Evolutionary conservation across 2,797 vertebrate species (phyloP).

Genomic region (Pangasius krempfi): DNA sequence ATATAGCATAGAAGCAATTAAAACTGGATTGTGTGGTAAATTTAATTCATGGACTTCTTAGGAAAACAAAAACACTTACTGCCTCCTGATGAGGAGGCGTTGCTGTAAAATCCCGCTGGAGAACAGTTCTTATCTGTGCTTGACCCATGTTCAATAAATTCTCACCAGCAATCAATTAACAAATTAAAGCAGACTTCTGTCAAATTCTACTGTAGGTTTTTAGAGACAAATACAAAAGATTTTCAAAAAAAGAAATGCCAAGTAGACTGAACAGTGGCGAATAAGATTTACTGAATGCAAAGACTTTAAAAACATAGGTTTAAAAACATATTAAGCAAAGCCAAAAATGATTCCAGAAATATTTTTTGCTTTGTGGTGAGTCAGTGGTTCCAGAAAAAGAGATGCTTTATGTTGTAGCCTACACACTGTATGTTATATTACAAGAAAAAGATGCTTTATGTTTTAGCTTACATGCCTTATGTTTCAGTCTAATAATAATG

Average conservation of each 20-base stretch:
- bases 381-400: not conserved
- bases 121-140: not conserved
- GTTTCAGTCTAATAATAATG: not conserved
- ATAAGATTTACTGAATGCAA: not conserved
- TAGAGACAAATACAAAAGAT: not conserved
- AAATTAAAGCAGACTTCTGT: not conserved
- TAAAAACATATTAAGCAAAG: not conserved
- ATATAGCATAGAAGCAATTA: not conserved
- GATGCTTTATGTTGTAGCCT: not conserved
- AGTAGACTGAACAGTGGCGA: not conserved
- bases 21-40: too few species aligned
- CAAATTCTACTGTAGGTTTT: not conserved
- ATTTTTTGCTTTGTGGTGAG: not conserved
- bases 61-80: not conserved
- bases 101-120: not conserved
- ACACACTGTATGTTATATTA: not conserved
- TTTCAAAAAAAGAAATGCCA: not conserved
- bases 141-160: not conserved
- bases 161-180: not conserved
- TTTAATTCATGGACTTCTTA: not conserved
- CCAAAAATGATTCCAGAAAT: not conserved
- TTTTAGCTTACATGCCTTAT: not conserved
- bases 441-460: not conserved
- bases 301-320: not conserved
- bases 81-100: not conserved